Base-by-base conservation (phyloP, 2,797 vertebrate genomes). In the Enteromius treurensis region DNA sequence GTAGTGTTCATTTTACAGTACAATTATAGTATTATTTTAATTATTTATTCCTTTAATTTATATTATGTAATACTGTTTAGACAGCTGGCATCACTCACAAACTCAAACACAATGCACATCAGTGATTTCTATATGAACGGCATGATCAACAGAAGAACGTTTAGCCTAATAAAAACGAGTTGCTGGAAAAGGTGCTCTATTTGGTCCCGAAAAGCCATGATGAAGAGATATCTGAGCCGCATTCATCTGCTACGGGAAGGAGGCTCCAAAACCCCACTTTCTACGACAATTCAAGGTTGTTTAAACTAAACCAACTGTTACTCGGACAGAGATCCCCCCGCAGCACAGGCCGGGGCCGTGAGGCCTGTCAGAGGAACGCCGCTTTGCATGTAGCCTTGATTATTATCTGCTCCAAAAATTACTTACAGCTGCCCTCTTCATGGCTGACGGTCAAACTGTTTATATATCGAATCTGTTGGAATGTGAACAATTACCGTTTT, bases 361-460 rank as follows among this genome's bases (percentile, higher is more conserved):
- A 85, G 93, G 93, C 89, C 91, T 94, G 92, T 93, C 92, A 91
- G 89, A 91, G 90, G 93, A 95, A 94, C 91, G 91, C 92, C 93
- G 91, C 92, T 95, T 96, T 96, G 94, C 95, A 95, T 95, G 93
- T 93, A 95, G 92, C 90, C 93, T 85, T 93, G 94, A 96, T 96
- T 95, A 96, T 96, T 97, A 96, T 97, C 96, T 96, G 91, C 89
- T 89, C 86, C 91, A 93, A 89, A 96, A 96, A 97, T 97, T 96
- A 95, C 95, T 96, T 96, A 93, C 96, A 98, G 96, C 96, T 98
- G 95, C 89, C 53, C 92, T 93, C 89, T 96, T 96, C 95, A 91
- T 89, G 94, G 94, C 90, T 85, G 65, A 96, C 91, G 90, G 93
- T 95, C 94, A 91, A 86, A 91, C 89, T 95, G 95, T 97, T 97